Conservation (phyloP, 2,797 vertebrate genomes). For the Melanotaenia trifasciata region DNA sequence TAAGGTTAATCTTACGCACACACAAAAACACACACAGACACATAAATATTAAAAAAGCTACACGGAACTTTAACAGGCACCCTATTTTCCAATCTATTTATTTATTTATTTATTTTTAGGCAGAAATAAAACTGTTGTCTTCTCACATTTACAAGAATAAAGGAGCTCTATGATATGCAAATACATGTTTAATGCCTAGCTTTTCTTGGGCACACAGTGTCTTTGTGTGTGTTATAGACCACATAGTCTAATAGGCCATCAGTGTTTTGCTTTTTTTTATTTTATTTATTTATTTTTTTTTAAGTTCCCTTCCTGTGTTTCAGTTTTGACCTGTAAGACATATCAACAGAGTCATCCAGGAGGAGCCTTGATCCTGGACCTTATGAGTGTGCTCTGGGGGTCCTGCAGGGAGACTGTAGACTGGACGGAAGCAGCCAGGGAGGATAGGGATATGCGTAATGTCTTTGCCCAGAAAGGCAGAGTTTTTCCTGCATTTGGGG, state of each 20-base stretch:
- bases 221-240: slow-evolving; percentile 20
- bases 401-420: slow-evolving; percentile 42
- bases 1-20: slow-evolving; percentile 40
- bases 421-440: slow-evolving; percentile 48
- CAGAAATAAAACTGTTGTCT: too few species aligned
- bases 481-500: slow-evolving; percentile 40
- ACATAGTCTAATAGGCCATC: slow-evolving; percentile 8
- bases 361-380: slow-evolving; percentile 52
- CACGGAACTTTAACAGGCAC: background rate
- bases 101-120: background rate
- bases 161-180: slow-evolving; percentile 34
- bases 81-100: background rate
- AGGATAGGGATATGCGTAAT: slow-evolving; percentile 59
- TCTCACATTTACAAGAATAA: background rate
- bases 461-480: slow-evolving; percentile 58
- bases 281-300: slow-evolving; percentile 49
- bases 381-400: slow-evolving; percentile 50
- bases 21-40: slow-evolving; percentile 16
- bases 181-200: slow-evolving; percentile 19
- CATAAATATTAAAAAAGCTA: background rate
- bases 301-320: slow-evolving; percentile 56
- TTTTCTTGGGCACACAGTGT: slow-evolving; percentile 33
- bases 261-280: slow-evolving; percentile 47
- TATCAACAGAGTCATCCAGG: slow-evolving; percentile 43
- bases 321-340: slow-evolving; percentile 37